Base-by-base conservation (phyloP, 1,140 invertebrate species). In the Drosophila serrata region DNA sequence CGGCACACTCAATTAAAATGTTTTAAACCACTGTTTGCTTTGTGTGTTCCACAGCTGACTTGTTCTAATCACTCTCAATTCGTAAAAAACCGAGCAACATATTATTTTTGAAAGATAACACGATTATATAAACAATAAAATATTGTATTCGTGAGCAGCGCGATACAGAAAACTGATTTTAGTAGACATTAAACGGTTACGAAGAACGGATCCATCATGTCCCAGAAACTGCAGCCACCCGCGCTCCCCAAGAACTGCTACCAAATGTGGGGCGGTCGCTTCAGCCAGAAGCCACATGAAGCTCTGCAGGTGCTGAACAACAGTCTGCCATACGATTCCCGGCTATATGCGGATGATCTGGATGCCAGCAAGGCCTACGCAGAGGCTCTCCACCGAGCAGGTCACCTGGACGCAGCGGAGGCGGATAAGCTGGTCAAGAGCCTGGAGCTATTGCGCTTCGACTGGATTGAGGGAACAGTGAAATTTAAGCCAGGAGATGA, bases 241-340 rank as follows among this genome's bases (percentile, higher is more conserved):
- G 5, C 49, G 6, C 22, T 40, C 17, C 33, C 35, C 48, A 39
- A 58, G 22, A 24, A 2, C 22, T 15, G 13, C 40, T 86, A 82
- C 49, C 81, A 95, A 82, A 87, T 97, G 77, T 97, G 96, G 97
- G 96, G 96, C 43, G 96, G 96, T 19, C 94, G 97, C 81, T 97
- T 97, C 85, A 93, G 93, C 12, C 94, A 95, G 45, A 91, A 75
- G 24, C 95, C 95, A 0, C 94, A 95, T 75, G 91, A 94, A 9
- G 93, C 95, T 0, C 93, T 97, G 90, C 94, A 96, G 67, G 93
- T 94, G 61, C 94, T 97, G 15, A 97, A 97, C 91, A 94, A 95
- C 55, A 97, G 96, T 7, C 94, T 97, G 55, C 82, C 93, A 1
- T 94, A 95, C 43, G 97, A 97, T 90, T 94, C 95, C 63, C 93